Evolutionary conservation across 2,797 vertebrate species (phyloP).

Genomic region (Xenops minutus): DNA sequence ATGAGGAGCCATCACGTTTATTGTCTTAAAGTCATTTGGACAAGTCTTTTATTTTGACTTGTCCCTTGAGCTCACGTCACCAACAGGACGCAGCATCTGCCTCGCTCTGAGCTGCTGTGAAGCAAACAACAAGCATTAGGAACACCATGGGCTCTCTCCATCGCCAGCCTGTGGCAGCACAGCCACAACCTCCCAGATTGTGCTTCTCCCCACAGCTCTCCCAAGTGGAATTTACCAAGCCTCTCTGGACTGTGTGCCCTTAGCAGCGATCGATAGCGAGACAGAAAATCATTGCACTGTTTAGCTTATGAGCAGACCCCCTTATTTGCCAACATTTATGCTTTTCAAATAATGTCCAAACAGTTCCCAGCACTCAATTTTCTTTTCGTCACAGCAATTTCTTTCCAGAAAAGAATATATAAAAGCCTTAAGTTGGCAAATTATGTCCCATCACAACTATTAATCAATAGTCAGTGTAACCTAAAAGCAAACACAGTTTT

Average conservation of each 20-base stretch:
- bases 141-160: background rate
- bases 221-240: background rate
- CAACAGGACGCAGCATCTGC: background rate
- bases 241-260: background rate
- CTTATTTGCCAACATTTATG: background rate
- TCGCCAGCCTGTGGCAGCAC: background rate
- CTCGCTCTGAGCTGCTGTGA: background rate
- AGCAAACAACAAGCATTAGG: background rate
- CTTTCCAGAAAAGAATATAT: background rate
- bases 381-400: background rate
- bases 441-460: background rate
- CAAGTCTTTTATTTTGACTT: conserved; percentile 12
- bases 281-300: background rate
- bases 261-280: background rate
- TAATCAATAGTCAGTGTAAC: background rate
- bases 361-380: background rate
- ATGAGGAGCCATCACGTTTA: background rate
- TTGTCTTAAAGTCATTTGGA: background rate
- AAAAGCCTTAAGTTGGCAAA: background rate
- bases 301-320: background rate
- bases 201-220: background rate
- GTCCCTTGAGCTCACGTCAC: conserved; percentile 25
- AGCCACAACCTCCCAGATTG: background rate
- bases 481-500: background rate
- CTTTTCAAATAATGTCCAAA: background rate